A percentile compares a stretch with the other conserved stretches of the same genome.
These are phyloP conservation scores for Orius laevigatus DNA, from an alignment of 1,140 invertebrate species.

Conservation along the genomic window DNA sequence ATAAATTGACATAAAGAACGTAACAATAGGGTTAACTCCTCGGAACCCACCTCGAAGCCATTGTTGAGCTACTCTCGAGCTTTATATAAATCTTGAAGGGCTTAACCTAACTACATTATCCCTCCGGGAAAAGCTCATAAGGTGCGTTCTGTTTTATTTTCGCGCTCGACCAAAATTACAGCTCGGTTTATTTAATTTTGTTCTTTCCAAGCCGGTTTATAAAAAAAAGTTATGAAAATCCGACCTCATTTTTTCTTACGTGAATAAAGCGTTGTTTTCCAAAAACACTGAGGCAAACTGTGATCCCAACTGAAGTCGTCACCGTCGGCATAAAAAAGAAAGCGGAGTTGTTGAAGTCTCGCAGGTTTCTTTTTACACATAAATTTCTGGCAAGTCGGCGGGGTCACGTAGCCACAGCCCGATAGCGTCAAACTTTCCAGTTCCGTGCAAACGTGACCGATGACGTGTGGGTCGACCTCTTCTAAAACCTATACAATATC, in stretches of 20 bases:
- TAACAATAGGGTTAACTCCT: neutral
- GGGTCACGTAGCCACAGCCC: conserved; percentile 21
- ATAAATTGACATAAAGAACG: neutral
- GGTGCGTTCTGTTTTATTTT: too few relatives aligned
- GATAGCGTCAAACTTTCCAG: conserved; percentile 22
- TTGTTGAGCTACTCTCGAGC: too few relatives aligned
- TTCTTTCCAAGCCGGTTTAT: neutral
- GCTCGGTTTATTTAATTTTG: conserved; percentile 2
- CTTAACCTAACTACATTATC: too few relatives aligned
- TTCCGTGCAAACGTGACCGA: conserved; percentile 18
- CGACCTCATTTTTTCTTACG: conserved; percentile 8
- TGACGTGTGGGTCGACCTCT: conserved; percentile 24
- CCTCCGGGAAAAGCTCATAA: too few relatives aligned
- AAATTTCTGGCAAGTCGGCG: conserved; percentile 16
- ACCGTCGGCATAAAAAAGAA: conserved; percentile 24
- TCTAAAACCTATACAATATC: conserved; percentile 22
- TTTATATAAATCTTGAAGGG: too few relatives aligned
- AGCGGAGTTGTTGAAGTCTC: conserved; percentile 13
- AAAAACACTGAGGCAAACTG: conserved; percentile 23
- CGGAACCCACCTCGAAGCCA: neutral
- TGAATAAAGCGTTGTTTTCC: conserved; percentile 19
- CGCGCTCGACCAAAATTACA: neutral
- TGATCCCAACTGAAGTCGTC: conserved; percentile 26
- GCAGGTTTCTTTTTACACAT: conserved; percentile 7
- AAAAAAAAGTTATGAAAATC: conserved; percentile 4